Evolutionary conservation across 2,888 invertebrate species (phyloP).

Genomic region (Brachylomia viminalis): DNA sequence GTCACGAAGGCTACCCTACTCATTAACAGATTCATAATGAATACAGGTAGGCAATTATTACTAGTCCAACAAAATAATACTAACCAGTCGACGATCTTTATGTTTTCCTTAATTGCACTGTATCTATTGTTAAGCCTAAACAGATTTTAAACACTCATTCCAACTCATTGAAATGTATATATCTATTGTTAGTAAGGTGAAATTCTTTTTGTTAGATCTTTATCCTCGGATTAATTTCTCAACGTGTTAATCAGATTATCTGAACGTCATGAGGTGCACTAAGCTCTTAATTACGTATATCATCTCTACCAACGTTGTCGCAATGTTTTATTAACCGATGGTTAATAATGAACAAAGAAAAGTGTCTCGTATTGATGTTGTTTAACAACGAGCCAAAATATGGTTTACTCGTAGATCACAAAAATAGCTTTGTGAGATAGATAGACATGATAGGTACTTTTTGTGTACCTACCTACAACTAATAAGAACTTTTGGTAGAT

Average conservation of each 20-base stretch:
- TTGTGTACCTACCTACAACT: no score
- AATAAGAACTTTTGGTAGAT: not conserved
- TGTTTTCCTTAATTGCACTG: constrained; percentile 40
- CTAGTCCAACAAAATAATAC: constrained; percentile 40
- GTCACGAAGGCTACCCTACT: constrained; percentile 68
- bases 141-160: constrained; percentile 25
- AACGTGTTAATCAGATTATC: constrained; percentile 76
- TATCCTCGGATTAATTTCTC: constrained; percentile 79
- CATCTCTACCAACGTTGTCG: constrained; percentile 64
- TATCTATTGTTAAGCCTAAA: constrained; percentile 28
- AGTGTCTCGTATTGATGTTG: constrained; percentile 20
- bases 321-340: constrained; percentile 41
- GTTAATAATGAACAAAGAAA: constrained; percentile 35
- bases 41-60: constrained; percentile 49
- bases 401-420: constrained; percentile 8
- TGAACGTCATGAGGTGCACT: constrained; percentile 73
- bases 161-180: constrained; percentile 11
- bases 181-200: constrained; percentile 45
- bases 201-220: constrained; percentile 71
- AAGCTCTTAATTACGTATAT: constrained; percentile 78
- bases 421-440: not conserved
- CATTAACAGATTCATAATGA: constrained; percentile 69
- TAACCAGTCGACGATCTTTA: constrained; percentile 24
- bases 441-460: no score
- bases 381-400: constrained; percentile 4